Evolutionary conservation across 2,113 vertebrate genomes (phyloP).

Genomic region (Carassius gibelio): DNA sequence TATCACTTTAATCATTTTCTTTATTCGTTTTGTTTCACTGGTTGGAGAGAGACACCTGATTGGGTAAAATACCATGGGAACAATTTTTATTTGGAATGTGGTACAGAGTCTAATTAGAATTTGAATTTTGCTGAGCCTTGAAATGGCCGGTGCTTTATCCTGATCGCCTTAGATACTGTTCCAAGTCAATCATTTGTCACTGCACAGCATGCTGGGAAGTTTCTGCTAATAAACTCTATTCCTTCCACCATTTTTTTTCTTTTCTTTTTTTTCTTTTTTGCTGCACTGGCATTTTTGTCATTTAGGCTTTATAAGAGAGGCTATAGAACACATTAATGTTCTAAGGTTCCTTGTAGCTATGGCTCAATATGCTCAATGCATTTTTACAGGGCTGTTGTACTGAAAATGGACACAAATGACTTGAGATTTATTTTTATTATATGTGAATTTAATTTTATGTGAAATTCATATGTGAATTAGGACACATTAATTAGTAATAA

Average conservation of each 20-base stretch:
- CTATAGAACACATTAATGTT: no score
- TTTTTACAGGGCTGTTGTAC: no score
- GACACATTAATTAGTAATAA: no score
- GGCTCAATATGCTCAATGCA: no score
- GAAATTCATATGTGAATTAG: no score
- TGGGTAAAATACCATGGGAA: conserved; percentile 99
- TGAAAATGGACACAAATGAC: no score
- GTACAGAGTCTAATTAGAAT: conserved; percentile 99
- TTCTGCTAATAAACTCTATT: conserved; percentile 79
- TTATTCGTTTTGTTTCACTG: conserved; percentile 99
- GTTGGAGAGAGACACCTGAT: conserved; percentile 98
- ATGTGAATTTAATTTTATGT: no score
- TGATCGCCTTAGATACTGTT: conserved; percentile 99
- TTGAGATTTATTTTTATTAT: no score
- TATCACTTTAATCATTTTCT: conserved; percentile 99
- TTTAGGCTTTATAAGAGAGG: no score
- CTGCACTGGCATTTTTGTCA: no score
- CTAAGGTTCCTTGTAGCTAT: no score
- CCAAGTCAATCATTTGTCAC: conserved; percentile 99
- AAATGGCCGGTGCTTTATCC: conserved; percentile 99
- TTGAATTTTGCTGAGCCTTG: conserved; percentile 99
- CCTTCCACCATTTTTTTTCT: conserved; percentile 63
- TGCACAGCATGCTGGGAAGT: conserved; percentile 86
- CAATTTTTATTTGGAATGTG: conserved; percentile 99
- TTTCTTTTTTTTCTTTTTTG: conserved; percentile 56